phyloP scores from a whole-genome alignment of 1,140 invertebrate genomes.

The Drosophila rufa region DNA sequence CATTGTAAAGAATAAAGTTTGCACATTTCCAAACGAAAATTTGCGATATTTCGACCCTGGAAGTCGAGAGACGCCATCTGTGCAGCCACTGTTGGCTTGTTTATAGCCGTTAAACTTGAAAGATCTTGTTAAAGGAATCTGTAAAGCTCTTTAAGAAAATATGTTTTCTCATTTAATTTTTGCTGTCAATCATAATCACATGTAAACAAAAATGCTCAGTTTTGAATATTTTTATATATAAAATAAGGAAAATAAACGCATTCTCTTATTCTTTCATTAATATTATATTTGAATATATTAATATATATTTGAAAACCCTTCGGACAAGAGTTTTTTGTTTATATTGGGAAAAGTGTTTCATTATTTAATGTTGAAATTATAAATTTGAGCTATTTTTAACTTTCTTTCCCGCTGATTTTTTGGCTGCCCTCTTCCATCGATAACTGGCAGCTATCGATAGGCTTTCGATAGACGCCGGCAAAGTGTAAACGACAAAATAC shows the following conservation, averaged over 20 bases:
- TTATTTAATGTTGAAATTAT: not conserved
- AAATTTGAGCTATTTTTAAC: not conserved
- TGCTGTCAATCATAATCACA: not conserved
- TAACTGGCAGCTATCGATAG: slow-evolving; percentile 6
- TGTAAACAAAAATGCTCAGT: no score
- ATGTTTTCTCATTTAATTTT: not conserved
- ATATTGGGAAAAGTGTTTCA: no score
- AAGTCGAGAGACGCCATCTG: slow-evolving; percentile 9
- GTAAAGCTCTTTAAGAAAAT: not conserved
- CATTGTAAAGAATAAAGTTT: slow-evolving; percentile 18
- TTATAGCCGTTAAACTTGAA: not conserved
- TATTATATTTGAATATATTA: no score
- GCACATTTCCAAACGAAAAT: slow-evolving; percentile 14
- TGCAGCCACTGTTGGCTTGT: not conserved
- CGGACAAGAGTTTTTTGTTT: no score
- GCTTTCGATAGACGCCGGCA: slow-evolving; percentile 24
- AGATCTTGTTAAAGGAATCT: not conserved
- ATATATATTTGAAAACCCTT: no score
- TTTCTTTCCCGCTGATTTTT: not conserved
- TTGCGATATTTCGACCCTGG: not conserved
- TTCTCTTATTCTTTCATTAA: no score
- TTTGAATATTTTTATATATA: no score
- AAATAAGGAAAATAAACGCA: no score
- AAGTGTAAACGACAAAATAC: slow-evolving; percentile 20
- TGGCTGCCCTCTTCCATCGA: not conserved